These are phyloP conservation scores for Hermetia illucens DNA, from an alignment of 1,140 invertebrate genomes.

Conservation along the genomic window DNA sequence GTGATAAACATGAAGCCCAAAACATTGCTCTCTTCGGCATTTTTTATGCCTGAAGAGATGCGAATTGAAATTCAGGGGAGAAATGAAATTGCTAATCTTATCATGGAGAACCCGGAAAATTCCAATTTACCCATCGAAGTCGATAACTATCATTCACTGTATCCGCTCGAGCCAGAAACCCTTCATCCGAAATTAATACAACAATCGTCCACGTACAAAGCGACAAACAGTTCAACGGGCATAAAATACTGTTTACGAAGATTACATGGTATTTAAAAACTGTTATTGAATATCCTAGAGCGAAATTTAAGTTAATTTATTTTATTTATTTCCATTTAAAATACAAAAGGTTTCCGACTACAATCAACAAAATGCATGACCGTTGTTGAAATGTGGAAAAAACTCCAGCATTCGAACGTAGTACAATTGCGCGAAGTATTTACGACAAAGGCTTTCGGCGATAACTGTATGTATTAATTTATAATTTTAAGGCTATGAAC, in stretches of 20 bases:
- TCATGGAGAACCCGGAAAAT: conserved; percentile 44
- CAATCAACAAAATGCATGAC: conserved; percentile 74
- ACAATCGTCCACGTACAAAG: conserved; percentile 82
- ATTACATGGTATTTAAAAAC: conserved; percentile 50
- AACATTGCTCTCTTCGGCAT: conserved; percentile 41
- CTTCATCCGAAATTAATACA: conserved; percentile 49
- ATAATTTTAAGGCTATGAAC: not conserved
- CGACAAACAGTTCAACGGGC: conserved; percentile 76
- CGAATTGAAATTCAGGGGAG: conserved; percentile 60
- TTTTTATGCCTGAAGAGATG: conserved; percentile 63
- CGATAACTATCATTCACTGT: conserved; percentile 79
- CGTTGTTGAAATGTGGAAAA: conserved; percentile 85
- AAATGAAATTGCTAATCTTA: conserved; percentile 47
- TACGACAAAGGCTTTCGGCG: conserved; percentile 88
- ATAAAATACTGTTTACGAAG: conserved; percentile 73
- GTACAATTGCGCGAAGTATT: conserved; percentile 86
- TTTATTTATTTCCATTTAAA: not conserved
- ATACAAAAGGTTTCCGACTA: conserved; percentile 42
- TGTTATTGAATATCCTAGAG: not conserved
- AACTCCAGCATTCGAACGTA: conserved; percentile 83
- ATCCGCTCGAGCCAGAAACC: conserved; percentile 62
- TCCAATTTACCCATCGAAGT: conserved; percentile 58
- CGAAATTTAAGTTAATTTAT: not conserved
- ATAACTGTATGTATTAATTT: conserved; percentile 64
- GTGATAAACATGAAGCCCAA: conserved; percentile 31